Evolutionary conservation across 1,140 invertebrate genomes (phyloP).

Genomic region (Babylonia areolata): DNA sequence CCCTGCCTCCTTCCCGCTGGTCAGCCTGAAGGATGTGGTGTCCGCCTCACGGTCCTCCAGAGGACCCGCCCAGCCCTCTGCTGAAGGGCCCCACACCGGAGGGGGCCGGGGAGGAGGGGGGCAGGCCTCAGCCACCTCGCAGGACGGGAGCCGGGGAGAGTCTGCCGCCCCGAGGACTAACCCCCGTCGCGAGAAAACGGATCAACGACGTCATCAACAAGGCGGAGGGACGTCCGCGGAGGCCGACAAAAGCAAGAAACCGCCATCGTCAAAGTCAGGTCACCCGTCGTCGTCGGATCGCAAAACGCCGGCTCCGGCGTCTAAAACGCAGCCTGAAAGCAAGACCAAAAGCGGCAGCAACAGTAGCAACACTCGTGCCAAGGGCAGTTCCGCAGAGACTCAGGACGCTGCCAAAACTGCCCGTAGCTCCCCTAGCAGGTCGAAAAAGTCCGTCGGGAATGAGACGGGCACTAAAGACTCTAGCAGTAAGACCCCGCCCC

Average conservation of each 20-base stretch:
- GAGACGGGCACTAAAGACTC: not conserved
- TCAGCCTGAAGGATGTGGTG: constrained; percentile 35
- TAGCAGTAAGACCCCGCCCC: constrained; percentile 11
- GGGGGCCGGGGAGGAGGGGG: too few species aligned
- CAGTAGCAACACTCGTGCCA: not conserved
- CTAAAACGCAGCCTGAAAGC: not conserved
- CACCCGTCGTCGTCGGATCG: not conserved
- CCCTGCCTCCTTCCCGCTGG: not conserved
- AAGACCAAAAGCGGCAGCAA: not conserved
- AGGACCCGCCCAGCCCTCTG: not conserved
- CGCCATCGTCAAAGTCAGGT: not conserved
- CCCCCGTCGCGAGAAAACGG: not conserved
- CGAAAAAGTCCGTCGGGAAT: not conserved
- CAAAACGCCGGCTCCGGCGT: not conserved
- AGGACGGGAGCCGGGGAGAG: not conserved
- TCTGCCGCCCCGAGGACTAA: not conserved
- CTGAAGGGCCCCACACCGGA: not conserved
- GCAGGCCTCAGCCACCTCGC: not conserved
- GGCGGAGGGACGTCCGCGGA: not conserved
- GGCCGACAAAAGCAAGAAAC: not conserved
- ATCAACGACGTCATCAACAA: not conserved
- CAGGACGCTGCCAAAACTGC: not conserved
- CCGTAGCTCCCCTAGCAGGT: not conserved
- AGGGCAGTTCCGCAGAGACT: not conserved
- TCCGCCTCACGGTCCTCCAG: not conserved